A percentile compares a stretch with the other conserved stretches of the same genome.
Evolutionary conservation across 2,797 vertebrate genomes (phyloP).

Genomic region (Sciurus carolinensis): DNA sequence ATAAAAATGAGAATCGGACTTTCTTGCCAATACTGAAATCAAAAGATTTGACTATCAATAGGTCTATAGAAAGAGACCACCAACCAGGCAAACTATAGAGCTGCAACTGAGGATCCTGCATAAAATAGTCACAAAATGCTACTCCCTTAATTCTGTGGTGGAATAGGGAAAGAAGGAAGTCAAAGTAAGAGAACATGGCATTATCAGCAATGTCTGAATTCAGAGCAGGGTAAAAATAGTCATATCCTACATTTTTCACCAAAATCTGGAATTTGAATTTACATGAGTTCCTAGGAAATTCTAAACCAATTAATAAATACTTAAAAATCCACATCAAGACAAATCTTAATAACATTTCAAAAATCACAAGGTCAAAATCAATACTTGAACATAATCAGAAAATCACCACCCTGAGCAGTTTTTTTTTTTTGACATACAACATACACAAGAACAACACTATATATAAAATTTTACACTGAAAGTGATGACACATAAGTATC

Average conservation of each 20-base stretch:
- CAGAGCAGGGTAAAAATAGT: not conserved
- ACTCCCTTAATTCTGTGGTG: not conserved
- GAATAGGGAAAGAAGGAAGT: not conserved
- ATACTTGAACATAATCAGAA: not conserved
- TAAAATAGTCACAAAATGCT: not conserved
- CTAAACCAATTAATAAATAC: not conserved
- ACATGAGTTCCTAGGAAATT: not conserved
- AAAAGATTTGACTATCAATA: slow-evolving; percentile 2
- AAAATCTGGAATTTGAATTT: not conserved
- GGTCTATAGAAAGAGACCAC: not conserved
- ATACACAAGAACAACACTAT: not conserved
- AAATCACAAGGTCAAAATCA: slow-evolving; percentile 8
- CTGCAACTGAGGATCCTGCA: not conserved
- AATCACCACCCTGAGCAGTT: not conserved
- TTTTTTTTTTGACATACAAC: not conserved
- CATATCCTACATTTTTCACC: not conserved
- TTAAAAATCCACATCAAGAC: not conserved
- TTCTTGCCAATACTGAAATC: not conserved
- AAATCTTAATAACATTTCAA: not conserved
- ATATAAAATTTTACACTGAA: not conserved
- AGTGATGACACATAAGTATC: not conserved
- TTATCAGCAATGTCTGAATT: not conserved
- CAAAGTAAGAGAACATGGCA: not conserved
- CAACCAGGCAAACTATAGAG: not conserved
- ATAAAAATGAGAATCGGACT: not conserved